Base-by-base conservation (phyloP, 2,113 vertebrate species). In the Podiceps cristatus region DNA sequence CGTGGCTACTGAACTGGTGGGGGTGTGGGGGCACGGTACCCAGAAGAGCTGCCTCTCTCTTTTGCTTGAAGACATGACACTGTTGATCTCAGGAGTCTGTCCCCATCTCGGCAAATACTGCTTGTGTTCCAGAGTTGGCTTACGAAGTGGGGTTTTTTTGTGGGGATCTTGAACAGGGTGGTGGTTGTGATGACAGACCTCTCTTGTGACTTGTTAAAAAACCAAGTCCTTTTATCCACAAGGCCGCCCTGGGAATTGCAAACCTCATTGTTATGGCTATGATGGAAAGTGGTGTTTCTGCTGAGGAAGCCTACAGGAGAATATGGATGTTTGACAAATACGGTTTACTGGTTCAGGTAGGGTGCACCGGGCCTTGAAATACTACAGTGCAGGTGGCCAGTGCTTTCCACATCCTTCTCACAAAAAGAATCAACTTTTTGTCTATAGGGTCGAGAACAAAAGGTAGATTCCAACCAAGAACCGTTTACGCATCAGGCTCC, bases 261-360 rank as follows among this genome's bases (percentile, higher is more conserved):
- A 99, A 99, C 97, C 99, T 99, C 71, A 99, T 99, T 16, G 99
- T 99, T 11, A 99, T 99, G 99, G 98, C 99, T 2, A 99, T 99
- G 99, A 96, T 98, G 97, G 99, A 99, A 77, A 77, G 20, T 0
- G 99, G 99, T 1, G 91, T 99, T 84, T 98, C 98, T 52, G 97
- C 98, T 8, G 97, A 98, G 55, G 99, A 99, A 19, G 99, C 99
- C 73, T 98, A 95, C 50, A 79, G 97, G 45, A 99, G 98, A 53
- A 98, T 99, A 92, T 99, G 99, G 99, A 99, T 99, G 99, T 99
- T 98, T 76, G 99, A 99, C 97, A 99, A 99, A 91, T 86, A 98
- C 1, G 99, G 99, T 14, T 97, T 99, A 56, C 96, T 99, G 73
- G 94, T 99, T 45, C 98, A 99, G 99, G 99, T 99, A 96, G 96